These are phyloP conservation scores for Drosophila carrolli DNA, from an alignment of 1,140 invertebrate species.

Conservation along the genomic window DNA sequence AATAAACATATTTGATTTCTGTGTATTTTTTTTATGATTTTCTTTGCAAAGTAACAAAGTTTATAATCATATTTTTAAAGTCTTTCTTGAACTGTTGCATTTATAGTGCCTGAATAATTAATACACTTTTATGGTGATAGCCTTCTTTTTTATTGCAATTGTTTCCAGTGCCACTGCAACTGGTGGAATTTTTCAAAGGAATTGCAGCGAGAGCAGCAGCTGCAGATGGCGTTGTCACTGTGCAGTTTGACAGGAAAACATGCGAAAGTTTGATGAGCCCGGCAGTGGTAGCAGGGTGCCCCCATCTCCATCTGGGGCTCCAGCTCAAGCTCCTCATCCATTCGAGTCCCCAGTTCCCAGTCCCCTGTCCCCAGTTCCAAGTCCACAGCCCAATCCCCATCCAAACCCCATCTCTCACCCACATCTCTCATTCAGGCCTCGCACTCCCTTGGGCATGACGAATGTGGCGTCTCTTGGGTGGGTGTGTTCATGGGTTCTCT, in stretches of 20 bases:
- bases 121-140: neutral
- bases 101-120: neutral
- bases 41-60: too few species aligned
- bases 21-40: too few species aligned
- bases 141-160: neutral
- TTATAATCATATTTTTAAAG: too few species aligned
- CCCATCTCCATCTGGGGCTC: neutral
- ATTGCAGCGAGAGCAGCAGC: constrained; percentile 65
- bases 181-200: constrained; percentile 78
- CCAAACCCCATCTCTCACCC: constrained; percentile 17
- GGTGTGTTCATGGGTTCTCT: constrained; percentile 39
- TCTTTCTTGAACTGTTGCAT: neutral
- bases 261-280: constrained; percentile 81
- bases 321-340: neutral
- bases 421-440: constrained; percentile 20
- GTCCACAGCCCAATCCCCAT: constrained; percentile 1
- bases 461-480: constrained; percentile 36
- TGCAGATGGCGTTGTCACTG: constrained; percentile 76
- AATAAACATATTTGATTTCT: too few species aligned
- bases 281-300: neutral
- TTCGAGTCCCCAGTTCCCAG: too few species aligned
- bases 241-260: constrained; percentile 77
- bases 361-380: neutral
- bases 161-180: constrained; percentile 48
- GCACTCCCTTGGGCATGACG: constrained; percentile 41